phyloP scores from a whole-genome alignment of 2,888 invertebrate species.

The Liodrosophila aerea region DNA sequence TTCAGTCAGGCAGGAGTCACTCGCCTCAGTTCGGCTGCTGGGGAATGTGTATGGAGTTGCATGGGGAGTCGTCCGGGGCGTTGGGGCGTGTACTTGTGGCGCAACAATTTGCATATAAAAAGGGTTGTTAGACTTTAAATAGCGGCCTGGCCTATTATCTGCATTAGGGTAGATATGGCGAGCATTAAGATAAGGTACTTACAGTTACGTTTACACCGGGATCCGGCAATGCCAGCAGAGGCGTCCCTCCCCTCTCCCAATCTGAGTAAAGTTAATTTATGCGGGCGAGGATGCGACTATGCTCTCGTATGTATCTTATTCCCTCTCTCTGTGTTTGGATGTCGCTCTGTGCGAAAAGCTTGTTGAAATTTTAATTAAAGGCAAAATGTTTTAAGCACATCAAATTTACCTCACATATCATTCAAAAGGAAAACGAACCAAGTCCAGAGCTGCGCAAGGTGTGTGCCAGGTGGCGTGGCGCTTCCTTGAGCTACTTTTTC shows the following conservation, averaged over 20 bases:
- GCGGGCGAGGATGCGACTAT: constrained; percentile 57
- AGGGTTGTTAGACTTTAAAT: constrained; percentile 77
- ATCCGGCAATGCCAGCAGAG: neutral
- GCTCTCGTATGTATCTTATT: neutral
- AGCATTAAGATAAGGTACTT: constrained; percentile 73
- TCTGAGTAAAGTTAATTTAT: constrained; percentile 70
- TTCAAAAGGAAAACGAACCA: constrained; percentile 30
- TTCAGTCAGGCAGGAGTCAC: constrained; percentile 26
- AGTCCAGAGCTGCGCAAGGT: constrained; percentile 7
- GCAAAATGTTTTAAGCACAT: constrained; percentile 53
- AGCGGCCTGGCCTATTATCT: constrained; percentile 75
- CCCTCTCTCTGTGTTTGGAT: neutral
- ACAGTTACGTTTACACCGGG: constrained; percentile 61
- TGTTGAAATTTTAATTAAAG: constrained; percentile 76
- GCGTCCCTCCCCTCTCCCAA: constrained; percentile 9
- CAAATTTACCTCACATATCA: constrained; percentile 20
- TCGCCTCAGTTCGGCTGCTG: constrained; percentile 10
- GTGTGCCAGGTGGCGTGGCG: neutral
- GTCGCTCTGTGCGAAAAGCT: constrained; percentile 27
- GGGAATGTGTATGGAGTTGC: neutral
- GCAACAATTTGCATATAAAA: constrained; percentile 79
- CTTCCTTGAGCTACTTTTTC: neutral
- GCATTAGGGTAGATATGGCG: constrained; percentile 75
- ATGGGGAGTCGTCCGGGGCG: constrained; percentile 19
- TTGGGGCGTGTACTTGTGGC: constrained; percentile 63